Evolutionary conservation across 2,113 vertebrate species (phyloP).

Genomic region (Zapornia atra): DNA sequence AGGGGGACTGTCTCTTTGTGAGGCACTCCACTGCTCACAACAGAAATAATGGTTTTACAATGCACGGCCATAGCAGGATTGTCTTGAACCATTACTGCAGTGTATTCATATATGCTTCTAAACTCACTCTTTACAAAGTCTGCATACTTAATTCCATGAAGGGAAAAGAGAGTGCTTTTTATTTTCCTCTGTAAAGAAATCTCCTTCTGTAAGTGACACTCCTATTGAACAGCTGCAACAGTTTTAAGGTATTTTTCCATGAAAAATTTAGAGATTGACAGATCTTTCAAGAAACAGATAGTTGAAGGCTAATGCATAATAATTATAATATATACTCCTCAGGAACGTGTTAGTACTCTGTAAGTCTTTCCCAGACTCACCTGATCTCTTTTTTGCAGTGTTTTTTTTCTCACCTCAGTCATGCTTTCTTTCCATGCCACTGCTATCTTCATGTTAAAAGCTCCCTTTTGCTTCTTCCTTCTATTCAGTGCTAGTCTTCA

Average conservation of each 20-base stretch:
- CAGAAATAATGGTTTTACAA: neutral
- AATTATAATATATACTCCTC: neutral
- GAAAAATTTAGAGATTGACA: neutral
- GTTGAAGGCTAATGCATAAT: neutral
- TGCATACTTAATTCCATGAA: neutral
- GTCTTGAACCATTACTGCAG: neutral
- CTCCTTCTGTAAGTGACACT: neutral
- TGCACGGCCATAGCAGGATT: neutral
- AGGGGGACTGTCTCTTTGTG: accelerated
- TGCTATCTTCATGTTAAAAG: neutral
- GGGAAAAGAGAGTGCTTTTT: accelerated
- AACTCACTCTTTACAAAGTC: neutral
- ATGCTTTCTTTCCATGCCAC: neutral
- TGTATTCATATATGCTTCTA: neutral
- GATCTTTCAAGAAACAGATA: neutral
- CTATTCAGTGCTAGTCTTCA: neutral
- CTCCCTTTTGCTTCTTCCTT: neutral
- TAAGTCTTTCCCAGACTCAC: neutral
- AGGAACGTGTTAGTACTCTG: neutral
- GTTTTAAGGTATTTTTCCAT: neutral
- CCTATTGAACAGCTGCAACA: neutral
- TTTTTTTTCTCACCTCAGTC: neutral
- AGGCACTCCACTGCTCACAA: neutral
- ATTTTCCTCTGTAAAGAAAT: neutral
- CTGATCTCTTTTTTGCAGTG: neutral